Evolutionary conservation across 2,113 vertebrate genomes (phyloP).

Genomic region (Pseudois nayaur): DNA sequence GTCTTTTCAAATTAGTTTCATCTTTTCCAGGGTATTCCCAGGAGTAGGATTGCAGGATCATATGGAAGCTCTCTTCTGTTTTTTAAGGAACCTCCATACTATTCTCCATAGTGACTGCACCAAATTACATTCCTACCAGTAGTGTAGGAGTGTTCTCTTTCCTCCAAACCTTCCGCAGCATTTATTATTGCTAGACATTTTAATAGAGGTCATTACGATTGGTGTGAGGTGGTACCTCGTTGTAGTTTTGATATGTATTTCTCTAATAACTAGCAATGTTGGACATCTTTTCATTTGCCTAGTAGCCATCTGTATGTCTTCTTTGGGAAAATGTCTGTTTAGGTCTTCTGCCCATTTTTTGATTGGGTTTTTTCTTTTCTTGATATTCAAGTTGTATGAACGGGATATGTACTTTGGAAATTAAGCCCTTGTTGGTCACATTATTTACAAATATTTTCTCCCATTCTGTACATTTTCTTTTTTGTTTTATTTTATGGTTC

Average conservation of each 20-base stretch:
- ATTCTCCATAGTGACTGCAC: not conserved
- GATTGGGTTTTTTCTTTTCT: not conserved
- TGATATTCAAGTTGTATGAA: not conserved
- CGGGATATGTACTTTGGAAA: not conserved
- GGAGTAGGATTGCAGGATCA: not conserved
- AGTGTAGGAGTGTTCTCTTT: not conserved
- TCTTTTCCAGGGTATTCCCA: not conserved
- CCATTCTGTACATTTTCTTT: not conserved
- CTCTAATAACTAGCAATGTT: not conserved
- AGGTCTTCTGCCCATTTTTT: not conserved
- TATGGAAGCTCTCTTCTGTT: not conserved
- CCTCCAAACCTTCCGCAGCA: not conserved
- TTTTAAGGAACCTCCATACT: not conserved
- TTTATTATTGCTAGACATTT: not conserved
- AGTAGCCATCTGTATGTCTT: not conserved
- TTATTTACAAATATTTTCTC: not conserved
- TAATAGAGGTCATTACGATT: not conserved
- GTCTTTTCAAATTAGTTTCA: not conserved
- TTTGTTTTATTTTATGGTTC: not conserved
- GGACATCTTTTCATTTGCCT: not conserved
- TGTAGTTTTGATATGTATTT: not conserved
- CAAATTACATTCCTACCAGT: not conserved
- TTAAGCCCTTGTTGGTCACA: not conserved
- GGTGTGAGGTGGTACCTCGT: not conserved
- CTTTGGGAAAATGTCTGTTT: not conserved